These are phyloP conservation scores for Tachycineta bicolor DNA, from an alignment of 2,113 vertebrate species.

Conservation along the genomic window DNA sequence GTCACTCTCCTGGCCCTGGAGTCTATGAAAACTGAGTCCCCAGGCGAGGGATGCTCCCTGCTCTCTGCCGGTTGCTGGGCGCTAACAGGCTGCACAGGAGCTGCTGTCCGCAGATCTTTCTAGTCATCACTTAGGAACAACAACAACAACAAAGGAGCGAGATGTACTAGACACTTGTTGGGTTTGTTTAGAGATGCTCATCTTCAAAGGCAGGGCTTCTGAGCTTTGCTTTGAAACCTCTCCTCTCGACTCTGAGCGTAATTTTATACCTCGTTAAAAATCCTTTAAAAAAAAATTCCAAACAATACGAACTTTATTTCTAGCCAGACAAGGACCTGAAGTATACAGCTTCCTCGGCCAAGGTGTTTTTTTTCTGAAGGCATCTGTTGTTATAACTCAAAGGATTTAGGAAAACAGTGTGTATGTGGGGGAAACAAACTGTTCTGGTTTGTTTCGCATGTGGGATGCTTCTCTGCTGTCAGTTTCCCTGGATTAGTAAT, in stretches of 20 bases:
- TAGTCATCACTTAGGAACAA: neutral
- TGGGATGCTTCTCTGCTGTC: constrained; percentile 8
- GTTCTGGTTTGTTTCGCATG: neutral
- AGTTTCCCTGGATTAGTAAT: neutral
- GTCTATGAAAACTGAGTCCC: neutral
- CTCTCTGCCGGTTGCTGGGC: neutral
- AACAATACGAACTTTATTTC: neutral
- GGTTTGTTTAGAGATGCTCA: neutral
- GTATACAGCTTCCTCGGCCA: accelerated
- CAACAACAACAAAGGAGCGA: neutral
- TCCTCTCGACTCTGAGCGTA: neutral
- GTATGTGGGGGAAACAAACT: neutral
- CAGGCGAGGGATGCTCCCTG: neutral
- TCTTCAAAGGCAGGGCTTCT: neutral
- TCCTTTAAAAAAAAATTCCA: neutral
- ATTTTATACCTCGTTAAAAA: neutral
- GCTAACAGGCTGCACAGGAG: neutral
- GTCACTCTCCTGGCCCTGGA: neutral
- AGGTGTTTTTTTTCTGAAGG: neutral
- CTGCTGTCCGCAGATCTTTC: neutral
- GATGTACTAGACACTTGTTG: constrained; percentile 52
- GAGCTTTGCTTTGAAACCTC: neutral
- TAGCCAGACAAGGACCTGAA: neutral
- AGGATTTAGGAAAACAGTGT: neutral
- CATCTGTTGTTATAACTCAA: neutral